phyloP scores from a whole-genome alignment of 2,113 vertebrate species.

The Phaetusa simplex region DNA sequence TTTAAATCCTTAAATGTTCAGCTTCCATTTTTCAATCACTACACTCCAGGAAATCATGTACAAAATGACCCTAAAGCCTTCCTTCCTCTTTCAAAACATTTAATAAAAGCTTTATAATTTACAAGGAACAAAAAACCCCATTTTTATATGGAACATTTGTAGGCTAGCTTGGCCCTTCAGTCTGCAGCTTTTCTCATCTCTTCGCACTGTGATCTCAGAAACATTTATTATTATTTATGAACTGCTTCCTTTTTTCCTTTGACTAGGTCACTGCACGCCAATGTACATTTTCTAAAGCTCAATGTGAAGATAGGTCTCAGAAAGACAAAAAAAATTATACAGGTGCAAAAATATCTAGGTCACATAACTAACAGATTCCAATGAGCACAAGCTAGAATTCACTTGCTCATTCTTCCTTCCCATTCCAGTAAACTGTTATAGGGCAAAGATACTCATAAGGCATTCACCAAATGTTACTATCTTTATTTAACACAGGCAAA shows the following conservation, averaged over 20 bases:
- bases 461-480: neutral
- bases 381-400: neutral
- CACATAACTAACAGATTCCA: neutral
- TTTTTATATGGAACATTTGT: neutral
- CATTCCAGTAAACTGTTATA: neutral
- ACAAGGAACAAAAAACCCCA: neutral
- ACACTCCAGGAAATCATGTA: neutral
- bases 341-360: conserved; percentile 16
- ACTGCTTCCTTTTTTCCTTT: neutral
- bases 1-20: neutral
- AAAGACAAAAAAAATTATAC: neutral
- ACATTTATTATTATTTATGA: neutral
- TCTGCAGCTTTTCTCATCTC: neutral
- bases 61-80: neutral
- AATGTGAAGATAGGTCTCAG: neutral
- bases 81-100: neutral
- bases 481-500: neutral
- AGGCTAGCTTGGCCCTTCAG: neutral
- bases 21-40: neutral
- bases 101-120: neutral
- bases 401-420: neutral
- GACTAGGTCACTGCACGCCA: neutral
- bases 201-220: neutral
- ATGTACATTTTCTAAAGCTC: neutral
- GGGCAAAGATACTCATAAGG: neutral